Percentiles rank a stretch among this genome's conserved stretches.
phyloP scores from a whole-genome alignment of 2,888 invertebrate species.

The Athalia circularis region DNA sequence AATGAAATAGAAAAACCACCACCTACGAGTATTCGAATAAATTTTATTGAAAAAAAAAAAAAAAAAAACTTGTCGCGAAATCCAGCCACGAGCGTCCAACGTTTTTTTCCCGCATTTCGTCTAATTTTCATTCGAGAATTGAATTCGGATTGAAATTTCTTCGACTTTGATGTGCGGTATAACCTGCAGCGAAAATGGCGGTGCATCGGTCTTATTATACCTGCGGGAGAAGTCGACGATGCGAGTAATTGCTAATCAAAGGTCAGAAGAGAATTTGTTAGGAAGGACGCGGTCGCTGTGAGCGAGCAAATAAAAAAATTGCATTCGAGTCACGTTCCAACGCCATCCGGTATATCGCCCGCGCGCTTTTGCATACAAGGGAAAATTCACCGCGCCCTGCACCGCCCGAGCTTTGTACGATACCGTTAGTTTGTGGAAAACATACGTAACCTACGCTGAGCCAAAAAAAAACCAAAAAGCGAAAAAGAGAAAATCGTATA shows the following conservation, averaged over 20 bases:
- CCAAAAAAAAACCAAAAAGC: not conserved
- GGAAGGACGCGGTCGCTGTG: not conserved
- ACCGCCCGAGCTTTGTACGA: not conserved
- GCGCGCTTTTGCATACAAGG: constrained; percentile 21
- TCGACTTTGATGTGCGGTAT: too few species aligned
- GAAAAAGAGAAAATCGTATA: too few species aligned
- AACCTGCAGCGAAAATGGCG: not conserved
- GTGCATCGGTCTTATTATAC: too few species aligned
- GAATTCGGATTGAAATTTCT: too few species aligned
- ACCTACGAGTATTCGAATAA: too few species aligned
- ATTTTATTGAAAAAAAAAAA: too few species aligned
- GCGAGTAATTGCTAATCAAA: constrained; percentile 40
- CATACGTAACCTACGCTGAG: not conserved
- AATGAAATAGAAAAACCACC: too few species aligned
- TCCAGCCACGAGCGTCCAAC: too few species aligned
- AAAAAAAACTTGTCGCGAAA: too few species aligned
- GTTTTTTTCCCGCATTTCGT: too few species aligned
- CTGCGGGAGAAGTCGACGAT: not conserved
- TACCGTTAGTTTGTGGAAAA: constrained; percentile 10
- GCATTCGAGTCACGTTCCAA: constrained; percentile 17
- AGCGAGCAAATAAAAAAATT: not conserved
- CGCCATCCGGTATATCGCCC: constrained; percentile 31
- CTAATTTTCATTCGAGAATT: too few species aligned
- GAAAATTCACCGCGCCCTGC: not conserved
- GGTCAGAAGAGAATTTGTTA: constrained; percentile 3